Evolutionary conservation across 2,888 invertebrate species (phyloP).

Genomic region (Dendrolimus houi): DNA sequence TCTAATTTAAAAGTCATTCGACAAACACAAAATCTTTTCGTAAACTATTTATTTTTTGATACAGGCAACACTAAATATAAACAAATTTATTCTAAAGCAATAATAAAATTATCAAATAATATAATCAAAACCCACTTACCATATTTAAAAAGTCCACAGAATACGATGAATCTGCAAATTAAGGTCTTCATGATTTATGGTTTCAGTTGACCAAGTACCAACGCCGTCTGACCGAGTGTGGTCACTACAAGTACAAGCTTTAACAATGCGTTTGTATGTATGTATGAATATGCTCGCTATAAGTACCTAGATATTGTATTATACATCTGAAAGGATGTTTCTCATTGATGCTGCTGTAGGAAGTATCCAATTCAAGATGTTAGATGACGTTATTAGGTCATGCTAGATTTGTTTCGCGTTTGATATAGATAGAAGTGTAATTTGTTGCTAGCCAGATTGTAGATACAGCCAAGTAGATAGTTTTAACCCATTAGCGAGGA

Average conservation of each 20-base stretch:
- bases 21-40: no score
- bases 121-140: slow-evolving; percentile 29
- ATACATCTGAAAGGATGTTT: slow-evolving; percentile 22
- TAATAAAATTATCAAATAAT: no score
- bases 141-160: slow-evolving; percentile 36
- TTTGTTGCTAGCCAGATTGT: background rate
- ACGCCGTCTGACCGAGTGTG: background rate
- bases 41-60: no score
- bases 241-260: no score
- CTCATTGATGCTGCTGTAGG: slow-evolving; percentile 21
- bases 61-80: no score
- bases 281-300: background rate
- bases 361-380: slow-evolving; percentile 31
- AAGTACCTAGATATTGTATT: slow-evolving; percentile 10
- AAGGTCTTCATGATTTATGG: slow-evolving; percentile 2
- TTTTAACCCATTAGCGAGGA: no score
- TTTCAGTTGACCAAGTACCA: background rate
- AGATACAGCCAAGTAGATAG: no score
- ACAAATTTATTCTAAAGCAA: no score
- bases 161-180: slow-evolving; percentile 19
- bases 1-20: no score
- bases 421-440: background rate
- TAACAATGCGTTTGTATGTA: no score
- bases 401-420: background rate
- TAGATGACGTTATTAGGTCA: slow-evolving; percentile 18